A percentile compares a stretch with the other conserved stretches of the same genome.
These are phyloP conservation scores for Erpornis zantholeuca DNA, from an alignment of 2,113 vertebrate species.

Conservation along the genomic window DNA sequence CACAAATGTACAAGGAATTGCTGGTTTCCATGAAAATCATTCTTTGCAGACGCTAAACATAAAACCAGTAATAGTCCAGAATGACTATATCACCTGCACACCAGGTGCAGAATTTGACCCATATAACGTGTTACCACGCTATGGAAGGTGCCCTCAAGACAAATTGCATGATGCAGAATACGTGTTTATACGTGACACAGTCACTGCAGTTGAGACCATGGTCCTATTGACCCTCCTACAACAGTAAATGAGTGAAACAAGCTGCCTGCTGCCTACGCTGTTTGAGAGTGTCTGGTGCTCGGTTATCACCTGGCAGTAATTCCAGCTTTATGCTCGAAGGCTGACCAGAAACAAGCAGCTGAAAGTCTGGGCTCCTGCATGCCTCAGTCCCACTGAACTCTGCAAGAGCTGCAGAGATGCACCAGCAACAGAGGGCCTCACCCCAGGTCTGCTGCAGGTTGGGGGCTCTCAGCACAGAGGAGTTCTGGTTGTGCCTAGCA, in stretches of 20 bases:
- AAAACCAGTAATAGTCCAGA: background rate
- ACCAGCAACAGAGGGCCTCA: background rate
- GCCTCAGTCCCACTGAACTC: background rate
- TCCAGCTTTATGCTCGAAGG: background rate
- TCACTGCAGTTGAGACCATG: background rate
- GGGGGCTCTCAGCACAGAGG: background rate
- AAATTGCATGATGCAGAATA: background rate
- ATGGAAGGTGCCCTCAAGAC: background rate
- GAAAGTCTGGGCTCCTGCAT: background rate
- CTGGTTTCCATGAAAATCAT: background rate
- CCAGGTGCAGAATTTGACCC: background rate
- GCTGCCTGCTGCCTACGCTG: background rate
- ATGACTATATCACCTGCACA: background rate
- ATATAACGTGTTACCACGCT: background rate
- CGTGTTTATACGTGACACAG: background rate
- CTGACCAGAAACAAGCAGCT: background rate
- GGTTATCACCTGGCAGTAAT: background rate
- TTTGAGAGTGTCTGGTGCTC: background rate
- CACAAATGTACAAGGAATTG: background rate
- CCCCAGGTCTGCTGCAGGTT: background rate
- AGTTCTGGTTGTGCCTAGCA: background rate
- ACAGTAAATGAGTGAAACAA: background rate
- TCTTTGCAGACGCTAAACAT: background rate
- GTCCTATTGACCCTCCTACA: background rate
- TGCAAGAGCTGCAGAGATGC: fast-evolving